Evolutionary conservation across 2,888 invertebrate species (phyloP), one percentile per base, ranked within the genome.

Genomic region (Dryococelus australis): DNA sequence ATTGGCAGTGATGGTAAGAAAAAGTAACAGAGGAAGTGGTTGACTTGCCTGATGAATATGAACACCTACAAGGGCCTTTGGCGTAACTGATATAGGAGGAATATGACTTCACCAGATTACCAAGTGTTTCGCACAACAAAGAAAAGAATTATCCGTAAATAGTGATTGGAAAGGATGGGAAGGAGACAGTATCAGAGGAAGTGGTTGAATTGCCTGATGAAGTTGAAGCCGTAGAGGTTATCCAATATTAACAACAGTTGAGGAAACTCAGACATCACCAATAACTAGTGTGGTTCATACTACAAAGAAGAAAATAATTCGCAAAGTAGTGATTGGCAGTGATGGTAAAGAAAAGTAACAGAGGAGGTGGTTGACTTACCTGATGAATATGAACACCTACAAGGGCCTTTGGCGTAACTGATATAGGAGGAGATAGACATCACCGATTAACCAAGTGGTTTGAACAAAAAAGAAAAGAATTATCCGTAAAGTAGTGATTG

Each of bases 311-410:
- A 28, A n/a, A 83, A 83, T 83, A 1, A 43, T 83, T 28, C 83
- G 83, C 9, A 83, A 43, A n/a, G 28, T 83, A 35, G 83, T 83
- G 8, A 35, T 80, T 9, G 51, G 35, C 12, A 27, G 51, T 83
- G 85, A 87, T 20, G 79, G 43, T 16, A 35, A 35, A 8, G 79
- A 87, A 92, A 96, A 96, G 88, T 94, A 35, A 96, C 96, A 12
- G 97, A 97, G 92, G 97, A 97, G 93, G 92, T 97, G 0, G 94
- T 97, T 84, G 97, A 97, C 91, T 97, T 97, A 4, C 97, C 97
- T 0, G 97, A 96, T 91, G 95, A 95, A 91, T 93, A 96, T 9
- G 96, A 20, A 26, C 8, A 65, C 8, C 2, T 16, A 35, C 0
- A 27, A 83, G 26, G 24, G 83, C 35, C 4, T 35, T 35, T 35